Evolutionary conservation across 2,888 invertebrate species (phyloP).

Genomic region (Zhuqinia jingwanae): DNA sequence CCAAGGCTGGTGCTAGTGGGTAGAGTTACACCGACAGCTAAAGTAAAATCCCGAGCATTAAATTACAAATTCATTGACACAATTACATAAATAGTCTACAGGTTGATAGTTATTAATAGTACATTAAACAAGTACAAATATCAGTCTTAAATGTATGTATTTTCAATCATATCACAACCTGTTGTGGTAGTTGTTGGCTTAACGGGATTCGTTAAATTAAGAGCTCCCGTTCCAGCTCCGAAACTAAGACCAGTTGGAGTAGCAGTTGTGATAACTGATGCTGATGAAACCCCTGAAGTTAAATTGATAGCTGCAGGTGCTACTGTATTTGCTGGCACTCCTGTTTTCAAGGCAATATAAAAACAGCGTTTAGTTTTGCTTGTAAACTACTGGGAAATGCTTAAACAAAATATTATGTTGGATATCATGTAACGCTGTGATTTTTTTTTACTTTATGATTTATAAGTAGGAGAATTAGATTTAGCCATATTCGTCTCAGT

Average conservation of each 20-base stretch:
- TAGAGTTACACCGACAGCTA: background rate
- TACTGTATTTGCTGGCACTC: constrained; percentile 77
- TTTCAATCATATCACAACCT: too few species aligned
- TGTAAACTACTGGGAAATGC: background rate
- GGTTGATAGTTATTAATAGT: too few species aligned
- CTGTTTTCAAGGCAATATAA: too few species aligned
- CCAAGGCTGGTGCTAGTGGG: background rate
- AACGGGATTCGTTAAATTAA: background rate
- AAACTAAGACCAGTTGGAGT: constrained; percentile 63
- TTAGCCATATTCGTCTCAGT: too few species aligned
- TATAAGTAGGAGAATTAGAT: too few species aligned
- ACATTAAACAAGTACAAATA: background rate
- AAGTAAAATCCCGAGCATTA: background rate
- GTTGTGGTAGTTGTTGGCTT: background rate
- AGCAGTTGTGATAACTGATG: constrained; percentile 62
- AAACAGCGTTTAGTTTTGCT: too few species aligned
- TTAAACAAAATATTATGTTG: too few species aligned
- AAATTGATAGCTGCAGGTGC: constrained; percentile 68
- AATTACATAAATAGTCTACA: too few species aligned
- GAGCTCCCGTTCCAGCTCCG: background rate
- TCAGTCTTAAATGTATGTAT: background rate
- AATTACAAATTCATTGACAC: too few species aligned
- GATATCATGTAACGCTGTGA: too few species aligned
- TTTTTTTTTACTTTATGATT: too few species aligned
- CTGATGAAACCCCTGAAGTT: constrained; percentile 32